Evolutionary conservation across 2,888 invertebrate species (phyloP), one percentile per base, ranked within the genome.

Genomic region (Troides oblongomaculatus): DNA sequence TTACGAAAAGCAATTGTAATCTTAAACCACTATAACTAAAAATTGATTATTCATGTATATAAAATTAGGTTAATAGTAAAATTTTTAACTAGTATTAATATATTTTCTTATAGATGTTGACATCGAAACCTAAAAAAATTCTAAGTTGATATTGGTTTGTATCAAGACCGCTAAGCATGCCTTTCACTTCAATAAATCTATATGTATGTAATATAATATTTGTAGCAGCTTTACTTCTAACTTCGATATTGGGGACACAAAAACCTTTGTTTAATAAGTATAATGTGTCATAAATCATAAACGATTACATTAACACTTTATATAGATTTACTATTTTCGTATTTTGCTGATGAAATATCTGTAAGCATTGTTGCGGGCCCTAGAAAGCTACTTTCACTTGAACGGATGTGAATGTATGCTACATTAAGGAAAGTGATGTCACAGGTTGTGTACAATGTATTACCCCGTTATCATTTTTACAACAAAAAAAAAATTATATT

Each of bases 371-470:
- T 64, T 14, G 70, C 64, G 21, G 12, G 56, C 70, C 70, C 73
- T 73, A 75, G 78, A 78, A 77, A 78, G 76, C 66, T n/a, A 74
- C 79, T 79, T 78, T 78, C 78, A 71, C 75, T 69, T 53, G 50
- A 46, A 46, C 58, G 59, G 57, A 58, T 25, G 14, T 23, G 60
- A 56, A 53, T 66, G 58, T 30, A 68, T n/a, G 39, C n/a, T 18
- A 36, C 4, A 59, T 57, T 18, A 46, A 60, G 61, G 17, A 62
- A 66, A 67, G 23, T 68, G 64, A 68, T 59, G 59, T 59, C 64
- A 64, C 36, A 39, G 18, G 18, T n/a, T 53, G n/a, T 53, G 6
- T 7, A 53, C 53, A 53, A 5, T 39, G 39, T 12, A 43, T 61
- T 61, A 61, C 39, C 7, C 18, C 23, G n/a, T 59, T 62, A 46